Evolutionary conservation across 2,797 vertebrate species (phyloP), one percentile per base, ranked within the genome.

Genomic region (Artibeus lituratus): DNA sequence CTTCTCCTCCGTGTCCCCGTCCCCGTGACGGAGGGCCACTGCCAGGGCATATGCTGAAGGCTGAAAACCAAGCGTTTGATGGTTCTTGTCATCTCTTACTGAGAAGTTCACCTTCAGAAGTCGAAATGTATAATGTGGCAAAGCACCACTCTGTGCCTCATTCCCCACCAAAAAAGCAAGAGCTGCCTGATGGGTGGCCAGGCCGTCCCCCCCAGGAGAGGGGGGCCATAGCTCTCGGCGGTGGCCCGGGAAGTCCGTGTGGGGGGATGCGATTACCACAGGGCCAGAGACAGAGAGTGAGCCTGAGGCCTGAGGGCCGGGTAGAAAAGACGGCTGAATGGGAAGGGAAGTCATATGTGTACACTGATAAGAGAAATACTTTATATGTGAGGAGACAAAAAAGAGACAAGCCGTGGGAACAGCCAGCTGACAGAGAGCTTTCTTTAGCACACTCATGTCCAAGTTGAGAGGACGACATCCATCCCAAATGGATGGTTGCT

Each of bases 101-200:
- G 84, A 90, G 94, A 83, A 78, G 47, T 93, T 90, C 35, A 21
- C 76, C 73, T 94, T 73, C 47, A 82, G 55, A 77, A 96, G 53
- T 59, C 51, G 81, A 90, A 74, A 77, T 82, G 51, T 1, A 35
- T 39, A 26, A 10, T 5, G 16, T 65, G 26, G 12, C 55, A 62
- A 19, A 84, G 67, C 37, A 11, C 59, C 74, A 44, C 11, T 72
- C 47, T 35, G 19, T 42, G 19, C 51, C 67, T 80, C 57, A 70
- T 62, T 95, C 18, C 83, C 37, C 6, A 69, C 32, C 12, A 39
- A 72, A 32, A 53, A 73, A 53, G 21, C 16, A 35, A 95, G n/a
- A 62, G 1, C 51, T 86, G 10, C 19, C 53, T 55, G 47, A 10
- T 86, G 67, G 49, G 14, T 35, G 4, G 16, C 15, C 0, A 81